Percentiles rank a stretch among this genome's conserved stretches.
Evolutionary conservation across 1,140 invertebrate genomes (phyloP).

Genomic region (Calosoma granatense): DNA sequence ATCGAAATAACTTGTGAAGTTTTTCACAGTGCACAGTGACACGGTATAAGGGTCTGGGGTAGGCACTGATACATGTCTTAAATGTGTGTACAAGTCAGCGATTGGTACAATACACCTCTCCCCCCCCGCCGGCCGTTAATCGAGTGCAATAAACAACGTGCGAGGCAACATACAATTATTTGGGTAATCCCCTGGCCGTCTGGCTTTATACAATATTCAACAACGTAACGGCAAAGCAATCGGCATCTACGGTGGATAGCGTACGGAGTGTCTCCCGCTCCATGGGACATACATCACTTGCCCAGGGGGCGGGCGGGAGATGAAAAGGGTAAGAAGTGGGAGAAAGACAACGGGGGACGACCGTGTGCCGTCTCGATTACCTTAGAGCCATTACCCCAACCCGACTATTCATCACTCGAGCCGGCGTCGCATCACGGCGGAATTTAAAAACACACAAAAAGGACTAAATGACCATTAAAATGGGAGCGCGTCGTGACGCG

Average conservation of each 20-base stretch:
- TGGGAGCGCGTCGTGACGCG: neutral
- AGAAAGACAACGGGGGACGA: neutral
- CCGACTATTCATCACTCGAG: neutral
- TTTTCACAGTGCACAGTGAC: too few relatives aligned
- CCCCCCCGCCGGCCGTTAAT: too few relatives aligned
- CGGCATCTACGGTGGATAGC: neutral
- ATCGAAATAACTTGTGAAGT: too few relatives aligned
- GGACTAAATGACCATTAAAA: neutral
- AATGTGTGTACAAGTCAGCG: too few relatives aligned
- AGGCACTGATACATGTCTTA: too few relatives aligned
- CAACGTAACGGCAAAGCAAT: neutral
- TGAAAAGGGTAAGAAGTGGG: neutral
- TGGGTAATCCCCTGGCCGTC: slow-evolving; percentile 5
- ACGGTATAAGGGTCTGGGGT: too few relatives aligned
- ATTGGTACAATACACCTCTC: too few relatives aligned
- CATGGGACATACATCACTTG: neutral
- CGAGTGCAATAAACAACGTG: slow-evolving; percentile 23
- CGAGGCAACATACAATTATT: slow-evolving; percentile 18
- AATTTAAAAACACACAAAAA: slow-evolving; percentile 6
- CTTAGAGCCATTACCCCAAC: neutral
- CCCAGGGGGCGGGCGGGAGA: neutral
- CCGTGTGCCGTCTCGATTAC: slow-evolving; percentile 1
- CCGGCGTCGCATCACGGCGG: neutral
- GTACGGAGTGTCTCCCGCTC: neutral
- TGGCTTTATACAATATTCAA: slow-evolving; percentile 19